phyloP scores from a whole-genome alignment of 2,888 invertebrate species.

The Pammene fasciana region DNA sequence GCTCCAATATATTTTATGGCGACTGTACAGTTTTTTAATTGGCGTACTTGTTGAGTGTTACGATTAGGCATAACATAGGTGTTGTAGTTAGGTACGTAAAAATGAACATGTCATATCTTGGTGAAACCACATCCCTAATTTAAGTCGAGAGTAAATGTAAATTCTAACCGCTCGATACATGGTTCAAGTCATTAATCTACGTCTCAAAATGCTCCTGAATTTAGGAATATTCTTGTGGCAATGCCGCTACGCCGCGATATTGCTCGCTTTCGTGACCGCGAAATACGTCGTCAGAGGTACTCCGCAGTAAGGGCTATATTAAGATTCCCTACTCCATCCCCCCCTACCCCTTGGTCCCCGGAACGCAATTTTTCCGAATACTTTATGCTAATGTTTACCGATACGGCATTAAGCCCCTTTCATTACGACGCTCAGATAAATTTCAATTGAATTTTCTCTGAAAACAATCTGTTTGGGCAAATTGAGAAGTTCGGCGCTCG shows the following conservation, averaged over 20 bases:
- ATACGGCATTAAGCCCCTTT: conserved; percentile 66
- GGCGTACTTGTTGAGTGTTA: background rate
- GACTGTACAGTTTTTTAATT: too few species aligned
- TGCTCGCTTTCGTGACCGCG: conserved; percentile 19
- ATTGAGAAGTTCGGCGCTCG: conserved; percentile 61
- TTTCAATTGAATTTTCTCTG: conserved; percentile 67
- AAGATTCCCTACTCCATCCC: conserved; percentile 59
- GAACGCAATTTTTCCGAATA: conserved; percentile 70
- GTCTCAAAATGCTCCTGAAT: conserved; percentile 25
- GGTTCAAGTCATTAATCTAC: conserved; percentile 29
- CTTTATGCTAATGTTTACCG: conserved; percentile 72
- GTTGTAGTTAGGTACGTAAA: too few species aligned
- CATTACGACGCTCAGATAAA: conserved; percentile 60
- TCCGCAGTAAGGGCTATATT: conserved; percentile 52
- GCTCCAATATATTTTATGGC: too few species aligned
- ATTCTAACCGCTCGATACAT: conserved; percentile 19
- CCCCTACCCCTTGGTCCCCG: conserved; percentile 52
- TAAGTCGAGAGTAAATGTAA: conserved; percentile 4
- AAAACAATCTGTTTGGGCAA: conserved; percentile 74
- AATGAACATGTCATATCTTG: too few species aligned
- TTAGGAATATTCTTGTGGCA: conserved; percentile 23
- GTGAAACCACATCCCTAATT: too few species aligned
- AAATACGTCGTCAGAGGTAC: conserved; percentile 33
- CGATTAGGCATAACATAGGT: too few species aligned
- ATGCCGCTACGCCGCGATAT: conserved; percentile 22